Conservation (phyloP, 1,140 invertebrate genomes). For the Aplysia californica region DNA sequence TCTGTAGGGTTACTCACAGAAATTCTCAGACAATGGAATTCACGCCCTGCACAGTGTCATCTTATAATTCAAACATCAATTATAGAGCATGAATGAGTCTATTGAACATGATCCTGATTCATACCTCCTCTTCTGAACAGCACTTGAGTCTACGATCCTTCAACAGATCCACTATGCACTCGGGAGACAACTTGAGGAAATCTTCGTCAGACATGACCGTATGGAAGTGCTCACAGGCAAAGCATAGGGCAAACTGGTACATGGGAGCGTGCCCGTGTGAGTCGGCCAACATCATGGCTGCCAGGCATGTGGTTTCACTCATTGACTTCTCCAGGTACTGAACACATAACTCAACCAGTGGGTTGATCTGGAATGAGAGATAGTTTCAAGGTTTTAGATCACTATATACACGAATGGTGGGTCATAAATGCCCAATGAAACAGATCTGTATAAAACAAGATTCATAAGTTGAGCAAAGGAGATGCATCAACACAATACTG, state of each 20-base stretch:
- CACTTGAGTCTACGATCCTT: constrained; percentile 52
- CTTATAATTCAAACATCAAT: no score
- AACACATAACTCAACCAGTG: constrained; percentile 55
- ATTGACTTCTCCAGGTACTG: constrained; percentile 57
- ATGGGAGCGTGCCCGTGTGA: constrained; percentile 51
- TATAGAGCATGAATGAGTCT: no score
- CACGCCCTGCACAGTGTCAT: no score
- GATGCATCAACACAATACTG: no score
- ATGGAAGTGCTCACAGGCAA: constrained; percentile 51
- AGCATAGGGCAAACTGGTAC: constrained; percentile 54
- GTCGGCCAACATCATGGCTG: constrained; percentile 56
- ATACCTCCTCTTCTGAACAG: constrained; percentile 46
- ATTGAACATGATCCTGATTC: no score
- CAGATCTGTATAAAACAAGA: no score
- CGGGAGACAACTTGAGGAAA: constrained; percentile 50
- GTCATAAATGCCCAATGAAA: no score
- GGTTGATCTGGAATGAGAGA: constrained; percentile 13
- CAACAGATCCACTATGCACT: constrained; percentile 55
- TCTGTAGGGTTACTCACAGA: no score
- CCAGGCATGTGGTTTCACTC: constrained; percentile 57
- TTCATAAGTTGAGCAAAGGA: no score
- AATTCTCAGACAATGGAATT: no score
- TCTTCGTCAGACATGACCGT: constrained; percentile 54
- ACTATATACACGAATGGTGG: no score
- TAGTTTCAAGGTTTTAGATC: no score